These are phyloP conservation scores for Lordiphosa andalusiaca DNA, from an alignment of 2,888 invertebrate species.

Conservation along the genomic window DNA sequence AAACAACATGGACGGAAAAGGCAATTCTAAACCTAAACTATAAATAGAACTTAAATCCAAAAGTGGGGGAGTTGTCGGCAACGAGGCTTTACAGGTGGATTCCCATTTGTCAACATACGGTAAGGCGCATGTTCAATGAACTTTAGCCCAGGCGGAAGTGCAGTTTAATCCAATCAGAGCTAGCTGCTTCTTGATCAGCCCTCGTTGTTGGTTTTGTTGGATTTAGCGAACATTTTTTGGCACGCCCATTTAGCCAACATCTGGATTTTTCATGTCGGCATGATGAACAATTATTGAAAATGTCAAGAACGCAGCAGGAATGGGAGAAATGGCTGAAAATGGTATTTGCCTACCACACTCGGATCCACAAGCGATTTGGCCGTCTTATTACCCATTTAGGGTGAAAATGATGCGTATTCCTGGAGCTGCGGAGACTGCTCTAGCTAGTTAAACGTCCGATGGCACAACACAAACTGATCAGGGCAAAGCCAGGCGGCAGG, in stretches of 20 bases:
- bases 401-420: neutral
- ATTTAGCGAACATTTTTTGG: slow-evolving; percentile 21
- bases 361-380: slow-evolving; percentile 35
- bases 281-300: slow-evolving; percentile 24
- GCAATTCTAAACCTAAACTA: slow-evolving; percentile 40
- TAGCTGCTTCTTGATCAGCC: neutral
- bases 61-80: slow-evolving; percentile 10
- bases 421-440: slow-evolving; percentile 11
- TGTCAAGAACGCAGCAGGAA: slow-evolving; percentile 30
- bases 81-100: too few relatives aligned
- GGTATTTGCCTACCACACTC: slow-evolving; percentile 16
- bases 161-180: neutral
- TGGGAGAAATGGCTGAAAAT: neutral
- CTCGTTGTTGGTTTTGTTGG: neutral
- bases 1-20: slow-evolving; percentile 10
- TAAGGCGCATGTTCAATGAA: slow-evolving; percentile 35
- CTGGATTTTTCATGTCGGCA: slow-evolving; percentile 33
- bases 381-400: slow-evolving; percentile 55
- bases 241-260: slow-evolving; percentile 28
- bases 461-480: slow-evolving; percentile 59
- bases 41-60: slow-evolving; percentile 40
- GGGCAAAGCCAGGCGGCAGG: slow-evolving; percentile 20
- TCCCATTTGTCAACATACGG: slow-evolving; percentile 10
- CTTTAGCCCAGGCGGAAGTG: slow-evolving; percentile 18
- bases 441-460: slow-evolving; percentile 47